These are phyloP conservation scores for Leptarthrus brevirostris DNA, from an alignment of 2,888 invertebrate species.

Conservation along the genomic window DNA sequence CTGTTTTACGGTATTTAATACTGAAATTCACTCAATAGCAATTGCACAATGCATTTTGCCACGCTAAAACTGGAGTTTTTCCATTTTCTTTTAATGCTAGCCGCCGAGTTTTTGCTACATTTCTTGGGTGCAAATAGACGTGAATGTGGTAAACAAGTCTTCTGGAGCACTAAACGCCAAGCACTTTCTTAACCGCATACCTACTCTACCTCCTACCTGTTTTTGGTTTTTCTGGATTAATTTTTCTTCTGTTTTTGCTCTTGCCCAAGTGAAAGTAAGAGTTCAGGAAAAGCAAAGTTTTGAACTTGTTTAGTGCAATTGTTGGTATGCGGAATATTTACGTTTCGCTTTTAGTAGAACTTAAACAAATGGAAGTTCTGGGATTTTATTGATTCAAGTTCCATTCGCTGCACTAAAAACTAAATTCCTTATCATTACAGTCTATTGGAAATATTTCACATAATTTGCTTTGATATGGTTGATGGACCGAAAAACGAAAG, in stretches of 20 bases:
- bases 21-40: background rate
- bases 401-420: no score
- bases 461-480: no score
- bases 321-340: background rate
- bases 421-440: no score
- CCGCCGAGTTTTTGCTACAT: background rate
- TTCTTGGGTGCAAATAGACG: background rate
- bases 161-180: no score
- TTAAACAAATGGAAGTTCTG: no score
- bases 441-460: no score
- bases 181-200: slow-evolving; percentile 6
- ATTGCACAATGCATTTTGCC: background rate
- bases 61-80: background rate
- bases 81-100: background rate
- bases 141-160: slow-evolving; percentile 18
- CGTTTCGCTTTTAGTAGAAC: no score
- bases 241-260: slow-evolving; percentile 9
- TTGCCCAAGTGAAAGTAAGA: slow-evolving; percentile 39
- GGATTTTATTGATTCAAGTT: no score
- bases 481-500: no score
- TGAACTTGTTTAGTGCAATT: slow-evolving; percentile 15
- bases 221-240: slow-evolving; percentile 31
- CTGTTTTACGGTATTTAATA: background rate
- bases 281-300: slow-evolving; percentile 30
- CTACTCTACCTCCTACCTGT: slow-evolving; percentile 14